Conservation (phyloP, 2,113 vertebrate species). For the Pungitius pungitius region DNA sequence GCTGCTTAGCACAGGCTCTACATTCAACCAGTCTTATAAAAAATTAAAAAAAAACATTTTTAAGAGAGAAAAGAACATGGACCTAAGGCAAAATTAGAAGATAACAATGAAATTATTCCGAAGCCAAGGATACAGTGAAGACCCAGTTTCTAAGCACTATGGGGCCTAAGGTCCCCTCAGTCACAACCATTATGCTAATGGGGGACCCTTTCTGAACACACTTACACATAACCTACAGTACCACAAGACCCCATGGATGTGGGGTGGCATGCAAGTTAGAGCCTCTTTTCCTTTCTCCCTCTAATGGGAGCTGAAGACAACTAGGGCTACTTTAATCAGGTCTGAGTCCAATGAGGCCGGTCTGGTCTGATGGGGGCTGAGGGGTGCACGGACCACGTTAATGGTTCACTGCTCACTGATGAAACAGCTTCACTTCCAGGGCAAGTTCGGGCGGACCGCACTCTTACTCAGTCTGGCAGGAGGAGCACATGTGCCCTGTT, state of each 20-base stretch:
- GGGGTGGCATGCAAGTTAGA: constrained; percentile 64
- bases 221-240: constrained; percentile 65
- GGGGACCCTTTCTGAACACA: constrained; percentile 32
- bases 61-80: constrained; percentile 16
- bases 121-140: constrained; percentile 49
- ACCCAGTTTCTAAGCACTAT: constrained; percentile 61
- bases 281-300: constrained; percentile 49
- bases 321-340: constrained; percentile 74
- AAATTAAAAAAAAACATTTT: constrained; percentile 22
- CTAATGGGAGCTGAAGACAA: constrained; percentile 76
- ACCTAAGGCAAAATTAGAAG: constrained; percentile 55
- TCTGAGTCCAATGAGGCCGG: constrained; percentile 73
- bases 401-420: constrained; percentile 79
- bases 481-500: constrained; percentile 68
- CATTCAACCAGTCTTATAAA: constrained; percentile 9
- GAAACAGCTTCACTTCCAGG: constrained; percentile 77
- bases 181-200: constrained; percentile 79
- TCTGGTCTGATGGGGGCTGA: constrained; percentile 77
- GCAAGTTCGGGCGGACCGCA: constrained; percentile 60
- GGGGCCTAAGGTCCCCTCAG: constrained; percentile 56
- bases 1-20: constrained; percentile 5
- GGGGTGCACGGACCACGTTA: constrained; percentile 71
- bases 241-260: constrained; percentile 62
- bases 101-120: constrained; percentile 45
- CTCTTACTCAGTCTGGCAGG: constrained; percentile 75